Evolutionary conservation across 2,113 vertebrate species (phyloP), one percentile per base, ranked within the genome.

Genomic region (Sceloporus tristichus): DNA sequence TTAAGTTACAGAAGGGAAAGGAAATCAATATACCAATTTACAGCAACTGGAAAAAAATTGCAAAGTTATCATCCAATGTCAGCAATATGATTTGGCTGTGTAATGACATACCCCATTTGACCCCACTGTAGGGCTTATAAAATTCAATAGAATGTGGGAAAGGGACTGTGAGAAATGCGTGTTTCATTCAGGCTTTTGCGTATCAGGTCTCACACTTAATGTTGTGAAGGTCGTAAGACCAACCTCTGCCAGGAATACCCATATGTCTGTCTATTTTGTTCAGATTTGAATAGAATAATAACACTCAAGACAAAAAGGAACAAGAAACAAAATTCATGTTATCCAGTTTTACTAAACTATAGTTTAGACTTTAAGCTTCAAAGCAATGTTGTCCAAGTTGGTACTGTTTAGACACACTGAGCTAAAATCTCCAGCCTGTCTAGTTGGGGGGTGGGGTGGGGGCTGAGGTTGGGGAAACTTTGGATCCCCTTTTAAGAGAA

Each of bases 1-100:
- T 90, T 80, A 73, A 84, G 76, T 90, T 87, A 87, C n/a, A 23
- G 82, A 29, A 90, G 59, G 19, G 81, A 90, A 87, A 84, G 77
- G 76, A 87, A 87, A 90, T 90, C 89, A 85, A 87, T 90, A 85
- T 56, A 87, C 85, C 85, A 87, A 90, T 90, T 90, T 84, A 87
- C 89, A 84, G 59, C 21, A 56, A 59, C 29, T n/a, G 70, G 29
- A 23, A 13, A 34, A 73, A 53, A 70, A 87, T 84, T 84, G 81
- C 82, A 74, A 79, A 56, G 23, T 79, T 87, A 86, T 90, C 89
- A 89, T 27, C 62, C 62, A 77, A 62, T 83, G 65, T 48, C 85
- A 86, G 71, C 74, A 90, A 71, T 90, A 66, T 87, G 74, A 86
- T 83, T 90, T 82, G 84, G 85, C 34, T 73, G 5, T 77, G 48